Percentiles rank a stretch among this genome's conserved stretches.
Conservation (phyloP, 2,113 vertebrate species). For the Loxodonta africana region DNA sequence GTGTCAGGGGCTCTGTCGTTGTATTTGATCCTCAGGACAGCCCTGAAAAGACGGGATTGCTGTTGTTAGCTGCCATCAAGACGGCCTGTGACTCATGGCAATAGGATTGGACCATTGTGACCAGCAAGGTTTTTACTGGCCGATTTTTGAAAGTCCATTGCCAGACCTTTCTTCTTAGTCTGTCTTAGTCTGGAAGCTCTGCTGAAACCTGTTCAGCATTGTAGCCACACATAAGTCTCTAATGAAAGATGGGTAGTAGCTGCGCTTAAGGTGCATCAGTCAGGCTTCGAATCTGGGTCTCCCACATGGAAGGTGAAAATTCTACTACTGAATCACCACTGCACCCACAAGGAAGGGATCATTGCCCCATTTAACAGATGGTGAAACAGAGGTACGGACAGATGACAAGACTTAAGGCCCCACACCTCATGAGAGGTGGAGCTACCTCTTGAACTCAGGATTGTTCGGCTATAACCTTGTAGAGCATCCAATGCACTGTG, state of each 20-base stretch:
- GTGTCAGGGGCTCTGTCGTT: not conserved
- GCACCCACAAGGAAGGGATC: not conserved
- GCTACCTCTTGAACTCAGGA: not conserved
- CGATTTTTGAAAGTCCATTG: not conserved
- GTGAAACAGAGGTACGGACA: not conserved
- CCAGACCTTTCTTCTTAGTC: not conserved
- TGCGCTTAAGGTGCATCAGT: not conserved
- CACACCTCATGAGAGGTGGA: not conserved
- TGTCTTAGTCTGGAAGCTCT: too few relatives aligned
- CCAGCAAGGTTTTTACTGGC: not conserved
- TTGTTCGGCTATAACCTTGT: not conserved
- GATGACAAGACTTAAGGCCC: not conserved
- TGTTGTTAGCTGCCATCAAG: not conserved
- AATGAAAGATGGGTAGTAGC: not conserved
- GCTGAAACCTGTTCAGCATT: not conserved
- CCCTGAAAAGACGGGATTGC: not conserved
- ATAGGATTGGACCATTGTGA: not conserved
- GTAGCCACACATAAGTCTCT: too few relatives aligned
- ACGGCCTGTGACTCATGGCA: too few relatives aligned
- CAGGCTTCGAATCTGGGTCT: not conserved
- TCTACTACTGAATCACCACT: not conserved
- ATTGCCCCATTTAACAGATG: not conserved
- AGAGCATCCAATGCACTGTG: not conserved
- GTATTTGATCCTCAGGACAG: not conserved
- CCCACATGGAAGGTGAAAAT: not conserved